These are phyloP conservation scores for Eunapius fragilis DNA, from an alignment of 37 sponge, comb jelly and placozoan genomes.

Conservation along the genomic window DNA sequence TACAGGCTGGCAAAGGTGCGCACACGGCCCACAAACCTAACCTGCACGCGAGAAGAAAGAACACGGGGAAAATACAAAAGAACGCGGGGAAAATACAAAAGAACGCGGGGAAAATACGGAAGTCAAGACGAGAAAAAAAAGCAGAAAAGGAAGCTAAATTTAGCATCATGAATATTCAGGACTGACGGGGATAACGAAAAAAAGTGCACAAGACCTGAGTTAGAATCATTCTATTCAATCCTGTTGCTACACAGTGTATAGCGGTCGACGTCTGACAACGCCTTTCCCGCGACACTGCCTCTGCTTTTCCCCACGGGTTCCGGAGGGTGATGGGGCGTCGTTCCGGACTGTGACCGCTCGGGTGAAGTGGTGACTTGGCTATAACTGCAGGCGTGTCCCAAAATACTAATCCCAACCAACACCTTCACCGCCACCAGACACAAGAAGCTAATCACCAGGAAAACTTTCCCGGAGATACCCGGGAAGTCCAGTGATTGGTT, in stretches of 20 bases:
- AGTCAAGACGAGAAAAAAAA: not conserved
- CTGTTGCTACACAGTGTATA: conserved; percentile 65
- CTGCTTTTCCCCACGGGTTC: not conserved
- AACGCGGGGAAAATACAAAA: no score
- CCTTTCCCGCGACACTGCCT: not conserved
- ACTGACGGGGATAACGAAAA: not conserved
- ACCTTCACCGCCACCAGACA: conserved; percentile 57
- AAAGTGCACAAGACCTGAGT: not conserved
- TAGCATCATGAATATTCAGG: not conserved
- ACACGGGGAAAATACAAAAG: no score
- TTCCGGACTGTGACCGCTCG: not conserved
- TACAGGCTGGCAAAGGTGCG: not conserved
- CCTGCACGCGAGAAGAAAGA: not conserved
- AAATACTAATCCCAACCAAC: conserved; percentile 54
- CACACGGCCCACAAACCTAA: not conserved
- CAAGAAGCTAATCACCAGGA: conserved; percentile 10
- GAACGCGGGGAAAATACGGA: not conserved
- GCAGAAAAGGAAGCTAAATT: not conserved
- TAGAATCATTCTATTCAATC: conserved; percentile 33
- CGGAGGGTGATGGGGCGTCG: not conserved
- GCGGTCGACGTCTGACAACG: conserved; percentile 65
- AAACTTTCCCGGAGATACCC: not conserved
- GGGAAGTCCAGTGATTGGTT: conserved; percentile 43
- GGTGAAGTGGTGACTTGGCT: not conserved
- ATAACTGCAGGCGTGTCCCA: conserved; percentile 46